A percentile compares a stretch with the other conserved stretches of the same genome.
Evolutionary conservation across 2,888 invertebrate genomes (phyloP).

Genomic region (Tiphia femorata): DNA sequence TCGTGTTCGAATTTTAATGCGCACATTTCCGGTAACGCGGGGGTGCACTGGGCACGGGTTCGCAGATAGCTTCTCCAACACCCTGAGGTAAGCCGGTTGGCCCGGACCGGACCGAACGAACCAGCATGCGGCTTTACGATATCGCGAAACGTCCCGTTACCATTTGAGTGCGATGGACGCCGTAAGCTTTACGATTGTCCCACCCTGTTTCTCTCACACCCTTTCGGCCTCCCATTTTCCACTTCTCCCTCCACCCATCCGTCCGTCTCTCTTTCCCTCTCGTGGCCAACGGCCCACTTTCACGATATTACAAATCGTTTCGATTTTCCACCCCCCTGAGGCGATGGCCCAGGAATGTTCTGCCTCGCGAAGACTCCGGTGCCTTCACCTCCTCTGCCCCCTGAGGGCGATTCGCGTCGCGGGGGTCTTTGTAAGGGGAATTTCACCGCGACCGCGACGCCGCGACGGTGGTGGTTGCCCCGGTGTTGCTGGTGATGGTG

Average conservation of each 20-base stretch:
- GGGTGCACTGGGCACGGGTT: too few relatives aligned
- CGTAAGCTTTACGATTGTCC: slow-evolving; percentile 67
- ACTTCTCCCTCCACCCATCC: too few relatives aligned
- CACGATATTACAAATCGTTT: slow-evolving; percentile 46
- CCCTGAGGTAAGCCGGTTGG: too few relatives aligned
- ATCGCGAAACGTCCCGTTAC: slow-evolving; percentile 44
- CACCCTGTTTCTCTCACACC: too few relatives aligned
- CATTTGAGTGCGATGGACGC: slow-evolving; percentile 48
- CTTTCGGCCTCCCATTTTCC: too few relatives aligned
- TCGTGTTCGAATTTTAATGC: slow-evolving; percentile 57
- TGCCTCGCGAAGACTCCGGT: background rate
- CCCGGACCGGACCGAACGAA: slow-evolving; percentile 7
- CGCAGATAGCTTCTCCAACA: too few relatives aligned
- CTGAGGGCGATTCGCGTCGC: background rate
- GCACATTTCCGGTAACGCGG: slow-evolving; percentile 33
- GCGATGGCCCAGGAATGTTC: background rate
- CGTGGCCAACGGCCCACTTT: slow-evolving; percentile 62
- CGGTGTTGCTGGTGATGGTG: too few relatives aligned
- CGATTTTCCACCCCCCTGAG: slow-evolving; percentile 26
- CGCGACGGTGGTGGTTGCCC: too few relatives aligned
- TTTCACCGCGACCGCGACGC: too few relatives aligned
- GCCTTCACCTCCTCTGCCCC: background rate
- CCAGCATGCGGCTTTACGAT: slow-evolving; percentile 41
- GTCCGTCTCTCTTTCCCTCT: too few relatives aligned
- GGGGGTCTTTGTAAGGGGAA: too few relatives aligned